Conservation (phyloP, 2,888 invertebrate genomes). For the Stegophylla sp. region DNA sequence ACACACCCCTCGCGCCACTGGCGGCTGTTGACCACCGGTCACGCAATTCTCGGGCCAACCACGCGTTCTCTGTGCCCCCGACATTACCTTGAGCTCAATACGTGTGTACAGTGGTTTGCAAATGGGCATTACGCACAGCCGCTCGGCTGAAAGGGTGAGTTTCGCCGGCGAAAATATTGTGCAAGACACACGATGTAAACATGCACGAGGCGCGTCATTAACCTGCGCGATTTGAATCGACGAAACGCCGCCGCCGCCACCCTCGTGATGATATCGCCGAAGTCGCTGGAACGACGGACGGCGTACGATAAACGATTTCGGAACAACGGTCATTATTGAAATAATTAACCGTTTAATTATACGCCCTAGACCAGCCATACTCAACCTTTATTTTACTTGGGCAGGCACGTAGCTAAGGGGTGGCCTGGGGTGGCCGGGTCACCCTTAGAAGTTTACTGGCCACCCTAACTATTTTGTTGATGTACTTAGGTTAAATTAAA, state of each 20-base stretch:
- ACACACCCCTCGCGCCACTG: conserved; percentile 45
- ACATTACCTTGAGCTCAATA: conserved; percentile 53
- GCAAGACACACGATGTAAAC: conserved; percentile 34
- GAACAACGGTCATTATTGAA: no score
- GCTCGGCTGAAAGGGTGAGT: conserved; percentile 34
- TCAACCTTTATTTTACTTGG: no score
- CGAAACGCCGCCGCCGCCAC: no score
- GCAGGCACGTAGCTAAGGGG: no score
- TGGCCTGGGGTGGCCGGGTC: no score
- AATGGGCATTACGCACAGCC: conserved; percentile 33
- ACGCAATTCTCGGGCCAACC: conserved; percentile 50
- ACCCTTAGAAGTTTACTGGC: no score
- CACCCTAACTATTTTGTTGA: no score
- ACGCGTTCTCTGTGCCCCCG: conserved; percentile 22
- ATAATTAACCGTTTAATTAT: no score
- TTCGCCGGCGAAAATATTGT: conserved; percentile 24
- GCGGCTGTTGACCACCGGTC: conserved; percentile 53
- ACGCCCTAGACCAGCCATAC: no score
- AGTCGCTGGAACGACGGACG: not conserved
- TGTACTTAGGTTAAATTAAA: no score
- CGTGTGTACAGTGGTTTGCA: no score
- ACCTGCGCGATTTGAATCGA: conserved; percentile 18
- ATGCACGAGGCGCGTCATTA: conserved; percentile 38
- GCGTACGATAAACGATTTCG: no score
- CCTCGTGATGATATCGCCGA: not conserved